A percentile compares a stretch with the other conserved stretches of the same genome.
These are phyloP conservation scores for Chloropsis cyanopogon DNA, from an alignment of 2,113 vertebrate species.

Conservation along the genomic window DNA sequence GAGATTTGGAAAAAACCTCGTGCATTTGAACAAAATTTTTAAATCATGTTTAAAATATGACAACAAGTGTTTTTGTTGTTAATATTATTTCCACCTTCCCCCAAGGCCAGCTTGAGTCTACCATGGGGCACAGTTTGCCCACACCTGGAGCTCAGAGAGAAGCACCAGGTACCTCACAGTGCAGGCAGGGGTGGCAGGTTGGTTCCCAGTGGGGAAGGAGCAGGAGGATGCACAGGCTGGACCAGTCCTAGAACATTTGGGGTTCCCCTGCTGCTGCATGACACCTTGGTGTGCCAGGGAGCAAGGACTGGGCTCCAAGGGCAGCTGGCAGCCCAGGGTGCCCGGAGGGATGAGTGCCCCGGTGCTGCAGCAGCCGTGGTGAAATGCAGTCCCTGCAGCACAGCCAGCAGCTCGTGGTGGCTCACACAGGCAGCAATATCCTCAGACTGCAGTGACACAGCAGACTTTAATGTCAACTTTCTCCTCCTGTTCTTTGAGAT, in stretches of 20 bases:
- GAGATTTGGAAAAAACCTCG: neutral
- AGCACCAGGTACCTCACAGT: accelerated
- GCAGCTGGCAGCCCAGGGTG: neutral
- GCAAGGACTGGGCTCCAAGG: neutral
- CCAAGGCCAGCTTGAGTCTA: neutral
- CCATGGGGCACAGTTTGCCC: neutral
- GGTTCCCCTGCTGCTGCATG: neutral
- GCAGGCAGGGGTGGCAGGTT: neutral
- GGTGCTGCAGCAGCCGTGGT: neutral
- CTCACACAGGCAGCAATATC: neutral
- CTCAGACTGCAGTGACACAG: neutral
- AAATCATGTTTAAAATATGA: neutral
- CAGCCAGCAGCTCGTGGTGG: accelerated
- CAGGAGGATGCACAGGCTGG: neutral
- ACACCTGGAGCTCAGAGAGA: neutral
- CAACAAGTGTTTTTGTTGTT: neutral
- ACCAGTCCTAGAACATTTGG: neutral
- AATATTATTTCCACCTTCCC: neutral
- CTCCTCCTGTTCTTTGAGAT: neutral
- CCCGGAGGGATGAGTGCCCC: accelerated
- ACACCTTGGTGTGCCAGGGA: neutral
- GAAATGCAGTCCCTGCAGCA: neutral
- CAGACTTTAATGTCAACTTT: neutral
- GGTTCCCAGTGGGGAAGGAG: neutral
- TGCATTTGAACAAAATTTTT: neutral